Percentiles rank a stretch among this genome's conserved stretches.
These are phyloP conservation scores for Piscicola geometra DNA, from an alignment of 2,888 invertebrate genomes.

Conservation along the genomic window DNA sequence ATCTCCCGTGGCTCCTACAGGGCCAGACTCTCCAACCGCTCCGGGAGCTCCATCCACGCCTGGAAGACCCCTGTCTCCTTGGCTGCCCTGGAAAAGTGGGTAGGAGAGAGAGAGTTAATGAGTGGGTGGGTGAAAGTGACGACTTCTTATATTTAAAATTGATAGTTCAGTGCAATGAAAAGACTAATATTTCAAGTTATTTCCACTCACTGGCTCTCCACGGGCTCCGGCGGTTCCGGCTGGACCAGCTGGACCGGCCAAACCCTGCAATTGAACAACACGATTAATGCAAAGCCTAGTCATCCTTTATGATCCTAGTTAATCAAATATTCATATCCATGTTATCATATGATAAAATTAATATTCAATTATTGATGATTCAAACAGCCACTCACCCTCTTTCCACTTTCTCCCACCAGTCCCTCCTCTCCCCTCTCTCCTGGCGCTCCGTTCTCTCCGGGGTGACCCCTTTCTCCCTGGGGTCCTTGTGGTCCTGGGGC, in stretches of 20 bases:
- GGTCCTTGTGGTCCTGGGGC: slow-evolving; percentile 36
- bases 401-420: slow-evolving; percentile 40
- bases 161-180: background rate
- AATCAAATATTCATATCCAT: background rate
- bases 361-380: no score
- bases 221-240: slow-evolving; percentile 17
- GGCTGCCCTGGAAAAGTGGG: background rate
- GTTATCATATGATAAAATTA: background rate
- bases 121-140: background rate
- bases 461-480: slow-evolving; percentile 36
- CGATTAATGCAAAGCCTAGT: background rate
- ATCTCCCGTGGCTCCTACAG: background rate
- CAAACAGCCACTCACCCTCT: slow-evolving; percentile 35
- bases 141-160: background rate
- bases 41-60: slow-evolving; percentile 7
- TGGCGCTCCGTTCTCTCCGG: slow-evolving; percentile 37
- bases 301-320: no score
- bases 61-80: slow-evolving; percentile 9
- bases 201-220: slow-evolving; percentile 7
- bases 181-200: background rate
- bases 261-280: background rate
- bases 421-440: slow-evolving; percentile 41
- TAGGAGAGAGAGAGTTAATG: background rate
- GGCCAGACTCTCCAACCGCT: slow-evolving; percentile 1
- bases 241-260: slow-evolving; percentile 33